A percentile compares a stretch with the other conserved stretches of the same genome.
Evolutionary conservation across 2,113 vertebrate species (phyloP).

Genomic region (Plectropomus leopardus): DNA sequence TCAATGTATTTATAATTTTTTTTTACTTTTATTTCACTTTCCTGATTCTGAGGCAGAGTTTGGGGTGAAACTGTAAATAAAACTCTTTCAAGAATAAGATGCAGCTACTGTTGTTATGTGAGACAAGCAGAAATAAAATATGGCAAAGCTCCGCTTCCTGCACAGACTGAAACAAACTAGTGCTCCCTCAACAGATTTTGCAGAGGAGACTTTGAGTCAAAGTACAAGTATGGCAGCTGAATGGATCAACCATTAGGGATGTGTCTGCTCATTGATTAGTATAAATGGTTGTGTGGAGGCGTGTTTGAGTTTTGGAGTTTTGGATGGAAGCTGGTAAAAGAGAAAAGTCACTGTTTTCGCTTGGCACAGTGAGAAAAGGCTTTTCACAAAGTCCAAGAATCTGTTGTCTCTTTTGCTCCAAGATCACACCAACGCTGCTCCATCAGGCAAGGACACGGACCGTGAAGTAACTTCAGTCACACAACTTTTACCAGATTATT

Average conservation of each 20-base stretch:
- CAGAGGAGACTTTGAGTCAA: slow-evolving; percentile 59
- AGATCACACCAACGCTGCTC: slow-evolving; percentile 26
- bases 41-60: slow-evolving; percentile 5
- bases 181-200: slow-evolving; percentile 53
- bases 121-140: slow-evolving; percentile 27
- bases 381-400: slow-evolving; percentile 41
- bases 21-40: slow-evolving; percentile 27
- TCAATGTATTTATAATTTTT: slow-evolving; percentile 37
- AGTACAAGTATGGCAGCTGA: slow-evolving; percentile 56
- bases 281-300: slow-evolving; percentile 48
- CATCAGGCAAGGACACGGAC: slow-evolving; percentile 25
- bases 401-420: slow-evolving; percentile 53
- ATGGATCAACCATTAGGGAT: slow-evolving; percentile 48
- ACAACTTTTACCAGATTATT: slow-evolving; percentile 30
- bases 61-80: slow-evolving; percentile 8
- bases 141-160: slow-evolving; percentile 23
- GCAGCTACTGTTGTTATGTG: slow-evolving; percentile 17
- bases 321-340: slow-evolving; percentile 27
- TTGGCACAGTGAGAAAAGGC: slow-evolving; percentile 15
- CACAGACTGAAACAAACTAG: slow-evolving; percentile 27
- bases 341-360: slow-evolving; percentile 37
- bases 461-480: slow-evolving; percentile 31
- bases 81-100: slow-evolving; percentile 22
- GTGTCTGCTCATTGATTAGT: slow-evolving; percentile 60
- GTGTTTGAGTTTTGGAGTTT: slow-evolving; percentile 34